Evolutionary conservation across 2,797 vertebrate species (phyloP).

Genomic region (Tenualosa thibaudeaui): DNA sequence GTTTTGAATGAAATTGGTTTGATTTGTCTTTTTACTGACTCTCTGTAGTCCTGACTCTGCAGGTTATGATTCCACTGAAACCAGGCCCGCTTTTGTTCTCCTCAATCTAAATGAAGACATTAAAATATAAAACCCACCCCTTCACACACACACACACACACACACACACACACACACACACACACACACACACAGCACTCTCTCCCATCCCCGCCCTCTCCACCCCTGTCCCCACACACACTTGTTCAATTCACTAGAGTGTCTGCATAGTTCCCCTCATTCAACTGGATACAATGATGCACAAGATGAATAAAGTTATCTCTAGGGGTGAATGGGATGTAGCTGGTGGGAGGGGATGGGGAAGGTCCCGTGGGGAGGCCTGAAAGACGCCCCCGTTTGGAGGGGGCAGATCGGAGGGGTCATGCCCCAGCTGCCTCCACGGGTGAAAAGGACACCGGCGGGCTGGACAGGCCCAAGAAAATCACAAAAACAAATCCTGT

Average conservation of each 20-base stretch:
- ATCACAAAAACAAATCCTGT: constrained; percentile 78
- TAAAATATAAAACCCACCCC: constrained; percentile 82
- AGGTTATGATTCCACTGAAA: constrained; percentile 41
- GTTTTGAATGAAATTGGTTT: background rate
- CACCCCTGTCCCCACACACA: constrained; percentile 60
- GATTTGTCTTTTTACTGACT: background rate
- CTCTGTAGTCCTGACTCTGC: background rate
- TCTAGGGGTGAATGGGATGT: constrained; percentile 91
- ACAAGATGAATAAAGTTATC: constrained; percentile 99
- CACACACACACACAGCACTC: background rate
- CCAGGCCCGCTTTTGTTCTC: constrained; percentile 41
- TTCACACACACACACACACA: constrained; percentile 60
- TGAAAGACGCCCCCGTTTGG: constrained; percentile 88
- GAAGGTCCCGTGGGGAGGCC: constrained; percentile 78
- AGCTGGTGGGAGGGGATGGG: constrained; percentile 93
- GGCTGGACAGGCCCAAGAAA: constrained; percentile 87
- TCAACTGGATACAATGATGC: constrained; percentile 99
- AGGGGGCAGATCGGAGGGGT: constrained; percentile 88
- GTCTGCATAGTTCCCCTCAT: constrained; percentile 85
- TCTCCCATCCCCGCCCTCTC: constrained; percentile 64
- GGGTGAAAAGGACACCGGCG: constrained; percentile 91
- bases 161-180: constrained; percentile 62
- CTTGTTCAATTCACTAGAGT: constrained; percentile 83
- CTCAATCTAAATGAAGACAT: constrained; percentile 76
- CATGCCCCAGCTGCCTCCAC: constrained; percentile 94